A percentile compares a stretch with the other conserved stretches of the same genome.
These are phyloP conservation scores for Diogma glabrata DNA, from an alignment of 2,888 invertebrate genomes.

Conservation along the genomic window DNA sequence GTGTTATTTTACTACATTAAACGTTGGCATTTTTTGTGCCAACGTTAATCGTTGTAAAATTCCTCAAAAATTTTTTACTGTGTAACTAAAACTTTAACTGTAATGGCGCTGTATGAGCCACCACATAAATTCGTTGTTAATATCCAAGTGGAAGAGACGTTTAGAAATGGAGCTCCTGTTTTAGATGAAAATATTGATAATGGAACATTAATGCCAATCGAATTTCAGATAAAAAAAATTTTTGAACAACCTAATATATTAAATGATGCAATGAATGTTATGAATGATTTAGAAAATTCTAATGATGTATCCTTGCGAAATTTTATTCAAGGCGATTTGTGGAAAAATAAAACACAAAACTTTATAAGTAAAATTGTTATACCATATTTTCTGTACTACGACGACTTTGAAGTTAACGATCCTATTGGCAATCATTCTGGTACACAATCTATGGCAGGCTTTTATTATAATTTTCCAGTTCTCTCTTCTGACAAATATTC, in stretches of 20 bases:
- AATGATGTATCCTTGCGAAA: slow-evolving; percentile 12
- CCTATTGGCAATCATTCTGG: slow-evolving; percentile 14
- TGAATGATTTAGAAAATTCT: slow-evolving; percentile 1
- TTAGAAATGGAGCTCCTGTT: slow-evolving; percentile 13
- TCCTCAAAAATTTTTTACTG: too few species aligned
- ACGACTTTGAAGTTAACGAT: slow-evolving; percentile 15
- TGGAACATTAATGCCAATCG: slow-evolving; percentile 15
- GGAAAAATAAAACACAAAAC: slow-evolving; percentile 12
- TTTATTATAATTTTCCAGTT: slow-evolving; percentile 15
- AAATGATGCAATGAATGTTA: slow-evolving; percentile 10
- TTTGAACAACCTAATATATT: slow-evolving; percentile 14
- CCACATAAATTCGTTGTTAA: too few species aligned
- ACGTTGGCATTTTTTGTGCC: too few species aligned
- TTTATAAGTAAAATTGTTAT: slow-evolving; percentile 9
- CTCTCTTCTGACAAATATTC: slow-evolving; percentile 11
- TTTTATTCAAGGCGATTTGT: slow-evolving; percentile 14
- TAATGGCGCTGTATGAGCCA: too few species aligned
- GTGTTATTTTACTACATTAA: too few species aligned
- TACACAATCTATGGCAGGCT: slow-evolving; percentile 14
- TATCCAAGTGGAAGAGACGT: too few species aligned
- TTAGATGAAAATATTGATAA: slow-evolving; percentile 14
- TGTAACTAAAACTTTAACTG: too few species aligned
- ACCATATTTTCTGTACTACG: slow-evolving; percentile 13
- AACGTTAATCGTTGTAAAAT: too few species aligned
- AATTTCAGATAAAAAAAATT: slow-evolving; percentile 17